Evolutionary conservation across 2,888 invertebrate genomes (phyloP).

Genomic region (Drosophila leonis): DNA sequence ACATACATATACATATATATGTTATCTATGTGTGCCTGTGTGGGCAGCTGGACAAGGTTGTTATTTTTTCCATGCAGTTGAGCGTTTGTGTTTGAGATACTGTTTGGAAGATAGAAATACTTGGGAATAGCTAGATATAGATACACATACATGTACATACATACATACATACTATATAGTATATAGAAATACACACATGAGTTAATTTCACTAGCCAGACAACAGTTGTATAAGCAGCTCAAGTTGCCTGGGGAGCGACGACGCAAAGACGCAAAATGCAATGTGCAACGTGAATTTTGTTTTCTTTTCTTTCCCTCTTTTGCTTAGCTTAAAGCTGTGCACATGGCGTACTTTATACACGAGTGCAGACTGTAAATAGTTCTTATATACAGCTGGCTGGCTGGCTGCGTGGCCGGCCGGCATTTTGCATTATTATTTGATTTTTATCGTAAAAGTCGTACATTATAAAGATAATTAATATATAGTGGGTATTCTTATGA

Average conservation of each 20-base stretch:
- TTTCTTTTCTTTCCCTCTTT: neutral
- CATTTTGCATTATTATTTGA: slow-evolving; percentile 7
- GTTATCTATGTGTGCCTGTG: slow-evolving; percentile 3
- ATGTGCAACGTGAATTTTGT: slow-evolving; percentile 34
- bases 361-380: neutral
- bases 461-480: neutral
- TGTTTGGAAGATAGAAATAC: slow-evolving; percentile 15
- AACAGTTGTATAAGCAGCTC: slow-evolving; percentile 40
- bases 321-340: slow-evolving; percentile 19
- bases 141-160: neutral
- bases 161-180: slow-evolving; percentile 1
- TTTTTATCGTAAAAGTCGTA: neutral
- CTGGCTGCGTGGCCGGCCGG: slow-evolving; percentile 30
- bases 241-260: slow-evolving; percentile 5
- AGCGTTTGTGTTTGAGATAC: slow-evolving; percentile 45
- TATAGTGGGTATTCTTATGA: neutral
- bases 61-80: slow-evolving; percentile 21
- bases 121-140: neutral
- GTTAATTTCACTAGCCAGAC: slow-evolving; percentile 14
- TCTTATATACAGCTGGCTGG: neutral
- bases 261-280: neutral
- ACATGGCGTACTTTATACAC: neutral
- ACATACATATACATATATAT: neutral
- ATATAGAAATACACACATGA: slow-evolving; percentile 9
- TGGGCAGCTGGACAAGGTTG: slow-evolving; percentile 32